Conservation (phyloP, 1,140 invertebrate genomes). For the Leptopilina boulardi region DNA sequence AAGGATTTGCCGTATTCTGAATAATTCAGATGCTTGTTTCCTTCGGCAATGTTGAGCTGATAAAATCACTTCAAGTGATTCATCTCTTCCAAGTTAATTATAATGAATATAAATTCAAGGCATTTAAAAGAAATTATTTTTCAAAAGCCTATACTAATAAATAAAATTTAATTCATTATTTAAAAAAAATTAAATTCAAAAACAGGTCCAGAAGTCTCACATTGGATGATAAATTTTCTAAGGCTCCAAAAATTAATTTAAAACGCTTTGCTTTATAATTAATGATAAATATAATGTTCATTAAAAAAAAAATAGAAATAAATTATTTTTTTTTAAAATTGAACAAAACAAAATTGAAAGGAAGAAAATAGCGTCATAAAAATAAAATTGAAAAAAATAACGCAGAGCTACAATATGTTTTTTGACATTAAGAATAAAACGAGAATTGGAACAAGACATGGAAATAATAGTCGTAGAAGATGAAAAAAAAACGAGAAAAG, state of each 20-base stretch:
- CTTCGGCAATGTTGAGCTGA: not conserved
- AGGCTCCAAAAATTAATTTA: no score
- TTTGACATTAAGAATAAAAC: not conserved
- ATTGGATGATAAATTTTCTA: no score
- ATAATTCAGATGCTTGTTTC: conserved; percentile 12
- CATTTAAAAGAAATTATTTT: no score
- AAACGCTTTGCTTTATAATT: no score
- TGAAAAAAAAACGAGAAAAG: conserved; percentile 32
- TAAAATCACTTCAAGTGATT: not conserved
- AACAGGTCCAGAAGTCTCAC: no score
- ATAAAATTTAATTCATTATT: no score
- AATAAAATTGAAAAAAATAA: not conserved
- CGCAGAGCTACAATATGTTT: not conserved
- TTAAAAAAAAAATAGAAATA: no score
- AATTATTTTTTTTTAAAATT: no score
- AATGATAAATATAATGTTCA: no score
- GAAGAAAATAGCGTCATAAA: not conserved
- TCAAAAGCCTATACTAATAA: no score
- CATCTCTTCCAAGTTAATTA: not conserved
- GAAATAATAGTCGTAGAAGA: conserved; percentile 1
- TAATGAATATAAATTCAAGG: not conserved
- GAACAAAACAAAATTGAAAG: not conserved
- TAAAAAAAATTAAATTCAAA: no score
- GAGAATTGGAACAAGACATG: conserved; percentile 23
- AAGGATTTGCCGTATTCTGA: conserved; percentile 13